A percentile compares a stretch with the other conserved stretches of the same genome.
These are phyloP conservation scores for Adrianichthys oophorus DNA, from an alignment of 2,797 vertebrate species.

Conservation along the genomic window DNA sequence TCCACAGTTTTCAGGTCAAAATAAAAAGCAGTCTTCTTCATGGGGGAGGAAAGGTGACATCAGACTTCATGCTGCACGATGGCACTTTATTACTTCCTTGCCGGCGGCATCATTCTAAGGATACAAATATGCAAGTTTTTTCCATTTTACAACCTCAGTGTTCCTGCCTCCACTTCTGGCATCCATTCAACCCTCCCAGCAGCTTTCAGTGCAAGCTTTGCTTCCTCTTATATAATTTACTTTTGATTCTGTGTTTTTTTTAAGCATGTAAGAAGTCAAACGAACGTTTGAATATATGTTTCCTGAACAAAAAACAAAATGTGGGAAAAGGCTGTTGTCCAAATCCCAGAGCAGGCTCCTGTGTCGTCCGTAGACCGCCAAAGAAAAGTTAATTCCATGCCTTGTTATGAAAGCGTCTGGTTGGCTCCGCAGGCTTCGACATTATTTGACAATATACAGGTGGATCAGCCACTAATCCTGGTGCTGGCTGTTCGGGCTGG, in stretches of 20 bases:
- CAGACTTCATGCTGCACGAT: slow-evolving; percentile 6
- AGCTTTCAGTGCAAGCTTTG: background rate
- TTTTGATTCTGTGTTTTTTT: background rate
- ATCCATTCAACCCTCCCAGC: background rate
- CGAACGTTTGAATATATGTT: no score
- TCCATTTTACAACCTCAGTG: background rate
- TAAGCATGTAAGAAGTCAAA: slow-evolving; percentile 3
- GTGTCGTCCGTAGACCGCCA: slow-evolving; percentile 17
- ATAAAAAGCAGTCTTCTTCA: background rate
- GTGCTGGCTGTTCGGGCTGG: slow-evolving; percentile 26
- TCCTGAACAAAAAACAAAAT: no score
- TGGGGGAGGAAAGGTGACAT: background rate
- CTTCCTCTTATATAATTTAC: slow-evolving; percentile 14
- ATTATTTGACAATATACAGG: slow-evolving; percentile 40
- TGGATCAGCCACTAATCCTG: slow-evolving; percentile 42
- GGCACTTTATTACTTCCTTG: slow-evolving; percentile 26
- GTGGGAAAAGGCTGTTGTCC: slow-evolving; percentile 9
- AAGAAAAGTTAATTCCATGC: slow-evolving; percentile 27
- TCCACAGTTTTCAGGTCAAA: no score
- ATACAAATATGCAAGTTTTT: slow-evolving; percentile 10
- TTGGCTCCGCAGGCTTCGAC: slow-evolving; percentile 32
- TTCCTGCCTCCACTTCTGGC: slow-evolving; percentile 14
- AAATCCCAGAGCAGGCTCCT: slow-evolving; percentile 11
- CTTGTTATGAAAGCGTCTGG: slow-evolving; percentile 41
- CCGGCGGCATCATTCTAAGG: slow-evolving; percentile 15